Base-by-base conservation (phyloP, 1,140 invertebrate genomes). In the Trachymyrmex cornetzi region DNA sequence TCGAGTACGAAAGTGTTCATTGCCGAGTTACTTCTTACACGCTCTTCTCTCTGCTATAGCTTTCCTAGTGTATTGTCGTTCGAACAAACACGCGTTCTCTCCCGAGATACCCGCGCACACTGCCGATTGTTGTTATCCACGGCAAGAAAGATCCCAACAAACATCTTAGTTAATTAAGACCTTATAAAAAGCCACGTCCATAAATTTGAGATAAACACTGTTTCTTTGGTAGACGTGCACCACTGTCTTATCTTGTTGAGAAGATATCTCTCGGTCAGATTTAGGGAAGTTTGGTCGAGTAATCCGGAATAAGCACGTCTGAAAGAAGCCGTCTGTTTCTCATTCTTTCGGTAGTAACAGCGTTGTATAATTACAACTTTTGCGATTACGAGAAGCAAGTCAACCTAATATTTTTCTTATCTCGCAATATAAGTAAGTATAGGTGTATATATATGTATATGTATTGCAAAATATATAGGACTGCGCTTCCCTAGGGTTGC, bases 321-420 rank as follows among this genome's bases (percentile, higher is more conserved):
- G 38, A 27, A 16, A 12, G 11, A 14, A n/a, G n/a, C 27, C 30
- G 22, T 19, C 14, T 38, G 75, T 81, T 50, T 63, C 55, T 50
- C 71, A 63, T 81, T 88, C 82, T 63, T 82, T 87, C 84, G 77
- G 77, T 89, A 89, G 66, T 88, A 90, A 77, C 63, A 64, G 82
- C 57, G 34, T 59, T 77, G 75, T 90, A 90, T 90, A 88, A 90
- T 90, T 90, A 90, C 87, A 89, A 89, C 77, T 86, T 87, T 64
- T 77, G 85, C 71, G 71, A 69, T 82, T 80, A 87, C 77, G 71
- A 77, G 84, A 24, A 69, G n/a, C 30, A 30, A n/a, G 6, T n/a
- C 44, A 53, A 19, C 14, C 50, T 24, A 14, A 48, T 79, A 89
- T 89, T 89, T 88, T 82, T 87, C 88, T 90, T 90, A 90, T 89